Conservation (phyloP, 2,888 invertebrate genomes). For the Leptarthrus brevirostris region DNA sequence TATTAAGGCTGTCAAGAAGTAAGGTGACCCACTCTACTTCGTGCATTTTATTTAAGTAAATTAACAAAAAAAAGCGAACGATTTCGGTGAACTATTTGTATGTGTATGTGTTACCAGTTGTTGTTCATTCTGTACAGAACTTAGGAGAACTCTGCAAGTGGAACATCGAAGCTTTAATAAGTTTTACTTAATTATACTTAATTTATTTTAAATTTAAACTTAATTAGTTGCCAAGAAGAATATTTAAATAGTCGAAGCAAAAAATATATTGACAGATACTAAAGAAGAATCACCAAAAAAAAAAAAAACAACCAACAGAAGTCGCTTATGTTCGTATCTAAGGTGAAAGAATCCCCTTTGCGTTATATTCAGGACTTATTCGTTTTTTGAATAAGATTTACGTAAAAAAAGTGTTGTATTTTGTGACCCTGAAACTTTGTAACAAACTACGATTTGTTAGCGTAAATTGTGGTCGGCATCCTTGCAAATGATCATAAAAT, state of each 20-base stretch:
- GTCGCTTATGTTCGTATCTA: not conserved
- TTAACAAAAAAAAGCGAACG: constrained; percentile 41
- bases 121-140: constrained; percentile 42
- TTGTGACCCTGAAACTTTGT: too few relatives aligned
- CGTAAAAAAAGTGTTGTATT: too few relatives aligned
- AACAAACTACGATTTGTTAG: too few relatives aligned
- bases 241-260: constrained; percentile 38
- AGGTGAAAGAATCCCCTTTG: not conserved
- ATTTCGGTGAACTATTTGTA: constrained; percentile 49
- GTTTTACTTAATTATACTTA: constrained; percentile 57
- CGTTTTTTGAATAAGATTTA: constrained; percentile 34
- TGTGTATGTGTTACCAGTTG: constrained; percentile 41
- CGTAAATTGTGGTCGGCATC: not conserved
- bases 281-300: constrained; percentile 26
- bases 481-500: not conserved
- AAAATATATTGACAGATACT: constrained; percentile 16
- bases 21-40: constrained; percentile 54
- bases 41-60: constrained; percentile 37
- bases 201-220: constrained; percentile 49
- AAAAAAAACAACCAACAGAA: not conserved
- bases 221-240: constrained; percentile 36
- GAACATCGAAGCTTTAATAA: constrained; percentile 58
- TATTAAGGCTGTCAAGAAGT: constrained; percentile 65
- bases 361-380: not conserved
- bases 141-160: constrained; percentile 41